Base-by-base conservation (phyloP, 1,140 invertebrate species). In the Pectinophora gossypiella region DNA sequence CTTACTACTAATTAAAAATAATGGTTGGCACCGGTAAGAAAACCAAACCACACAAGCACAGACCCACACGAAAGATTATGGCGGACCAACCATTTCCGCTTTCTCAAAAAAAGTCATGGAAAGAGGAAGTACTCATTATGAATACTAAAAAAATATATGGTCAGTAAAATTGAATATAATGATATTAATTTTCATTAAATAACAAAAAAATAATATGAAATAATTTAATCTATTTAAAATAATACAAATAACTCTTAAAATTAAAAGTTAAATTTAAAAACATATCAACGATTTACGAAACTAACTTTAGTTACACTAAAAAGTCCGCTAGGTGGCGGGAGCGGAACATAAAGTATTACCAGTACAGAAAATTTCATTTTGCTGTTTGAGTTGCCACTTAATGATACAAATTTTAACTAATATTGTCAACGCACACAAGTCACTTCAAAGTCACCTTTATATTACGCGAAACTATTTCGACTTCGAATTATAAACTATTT, bases 1-100 rank as follows among this genome's bases (percentile, higher is more conserved):
- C 85, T 88, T 88, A 88, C 72, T 87, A 84, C 83, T 87, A 86
- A 85, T 86, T 86, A 88, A 86, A 88, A 87, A 80, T 87, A 88
- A 87, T 84, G 80, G 79, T 88, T 86, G 84, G 86, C 81, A 87
- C 86, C 86, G 86, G 86, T 81, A 88, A 84, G 76, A 86, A 77
- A 84, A 80, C 87, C 71, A 82, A 87, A 87, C 83, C 87, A 82
- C 85, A 88, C 82, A 87, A 87, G 85, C 84, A 87, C 82, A 87
- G 78, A 87, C 85, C 87, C 84, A 87, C 87, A 87, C 87, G 85
- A 87, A 87, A 82, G 85, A 84, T 85, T 87, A 88, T 88, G 87
- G 85, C 87, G 84, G 87, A 88, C 84, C 85, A 87, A 87, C 87
- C 83, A 89, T 74, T 78, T 89, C 87, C 87, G 87, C 75, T 83